Base-by-base conservation (phyloP, 2,113 vertebrate genomes). In the Sapayoa aenigma region DNA sequence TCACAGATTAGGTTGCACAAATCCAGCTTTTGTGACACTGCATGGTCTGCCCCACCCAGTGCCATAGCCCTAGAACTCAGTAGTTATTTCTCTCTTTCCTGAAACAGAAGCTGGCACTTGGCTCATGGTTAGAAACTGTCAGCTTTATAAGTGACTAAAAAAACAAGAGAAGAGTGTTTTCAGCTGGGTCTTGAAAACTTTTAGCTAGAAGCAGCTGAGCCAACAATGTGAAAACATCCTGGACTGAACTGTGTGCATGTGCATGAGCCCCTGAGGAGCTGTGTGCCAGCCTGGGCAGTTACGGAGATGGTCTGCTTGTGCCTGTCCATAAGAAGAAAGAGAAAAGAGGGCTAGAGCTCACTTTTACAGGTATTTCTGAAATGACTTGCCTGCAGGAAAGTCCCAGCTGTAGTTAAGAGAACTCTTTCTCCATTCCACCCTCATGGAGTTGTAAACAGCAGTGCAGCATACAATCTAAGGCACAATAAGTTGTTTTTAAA, bases 211-310 rank as follows among this genome's bases (percentile, higher is more conserved):
- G 39, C 30, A 75, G 23, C 56, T 15, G 25, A 87, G 41, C 3
- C 20, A 42, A 18, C 0, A 1, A 25, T 3, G 12, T 72, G 41
- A 75, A 75, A 35, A 15, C 2, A 1, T 62, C 53, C 75, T 46
- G 31, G 6, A 3, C 56, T 23, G 24, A 35, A 50, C 17, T 31
- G 12, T 30, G 28, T 30, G 52, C 18, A 12, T 0, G 1, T 30
- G 52, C 7, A 9, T 16, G 27, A 14, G 12, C 44, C 33, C 13
- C 41, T 7, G 3, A 0, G 3, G 33, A 65, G 20, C 63, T 22
- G 1, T 5, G 12, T 72, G 35, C 44, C 41, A 49, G 5, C 22
- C 14, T 3, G 1, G 27, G 30, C 50, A 46, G 30, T 6, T 78
- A 31, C 53, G 42, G 20, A 65, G 41, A 30, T 13, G 11, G 15